These are phyloP conservation scores for Chydorus sphaericus DNA, from an alignment of 2,888 invertebrate species.

Conservation along the genomic window DNA sequence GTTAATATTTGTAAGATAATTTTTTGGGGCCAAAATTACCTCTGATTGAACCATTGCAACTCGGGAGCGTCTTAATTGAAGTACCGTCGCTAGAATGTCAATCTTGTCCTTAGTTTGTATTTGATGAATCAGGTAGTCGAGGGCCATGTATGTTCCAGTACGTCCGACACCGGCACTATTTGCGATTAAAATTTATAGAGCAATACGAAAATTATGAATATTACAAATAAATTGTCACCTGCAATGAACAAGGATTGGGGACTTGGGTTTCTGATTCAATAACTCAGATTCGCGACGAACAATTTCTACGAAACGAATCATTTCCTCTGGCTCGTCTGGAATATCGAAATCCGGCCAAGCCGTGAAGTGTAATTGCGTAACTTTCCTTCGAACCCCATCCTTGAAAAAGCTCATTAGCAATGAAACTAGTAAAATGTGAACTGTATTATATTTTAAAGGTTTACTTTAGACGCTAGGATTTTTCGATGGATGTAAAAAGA, in stretches of 20 bases:
- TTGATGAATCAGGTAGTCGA: conserved; percentile 51
- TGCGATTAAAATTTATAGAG: conserved; percentile 15
- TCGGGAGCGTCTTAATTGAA: conserved; percentile 49
- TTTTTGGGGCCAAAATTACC: background rate
- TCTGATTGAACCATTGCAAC: conserved; percentile 56
- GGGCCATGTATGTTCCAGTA: conserved; percentile 55
- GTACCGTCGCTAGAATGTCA: conserved; percentile 51
- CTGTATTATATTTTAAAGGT: background rate
- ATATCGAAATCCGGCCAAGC: conserved; percentile 32
- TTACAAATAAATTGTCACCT: conserved; percentile 23
- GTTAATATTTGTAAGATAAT: background rate
- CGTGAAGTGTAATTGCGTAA: conserved; percentile 29
- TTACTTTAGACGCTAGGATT: background rate
- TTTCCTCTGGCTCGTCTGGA: conserved; percentile 25
- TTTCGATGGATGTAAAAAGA: background rate
- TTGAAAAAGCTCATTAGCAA: background rate
- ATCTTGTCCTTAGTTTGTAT: conserved; percentile 43
- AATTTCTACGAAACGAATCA: conserved; percentile 27
- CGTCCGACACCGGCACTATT: conserved; percentile 58
- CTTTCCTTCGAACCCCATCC: too few species aligned
- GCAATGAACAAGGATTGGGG: conserved; percentile 29
- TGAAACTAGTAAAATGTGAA: background rate
- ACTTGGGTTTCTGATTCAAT: conserved; percentile 21
- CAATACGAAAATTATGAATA: background rate
- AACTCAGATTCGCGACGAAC: conserved; percentile 24